These are phyloP conservation scores for Drosophila nasuta DNA, from an alignment of 1,140 invertebrate genomes.

Conservation along the genomic window DNA sequence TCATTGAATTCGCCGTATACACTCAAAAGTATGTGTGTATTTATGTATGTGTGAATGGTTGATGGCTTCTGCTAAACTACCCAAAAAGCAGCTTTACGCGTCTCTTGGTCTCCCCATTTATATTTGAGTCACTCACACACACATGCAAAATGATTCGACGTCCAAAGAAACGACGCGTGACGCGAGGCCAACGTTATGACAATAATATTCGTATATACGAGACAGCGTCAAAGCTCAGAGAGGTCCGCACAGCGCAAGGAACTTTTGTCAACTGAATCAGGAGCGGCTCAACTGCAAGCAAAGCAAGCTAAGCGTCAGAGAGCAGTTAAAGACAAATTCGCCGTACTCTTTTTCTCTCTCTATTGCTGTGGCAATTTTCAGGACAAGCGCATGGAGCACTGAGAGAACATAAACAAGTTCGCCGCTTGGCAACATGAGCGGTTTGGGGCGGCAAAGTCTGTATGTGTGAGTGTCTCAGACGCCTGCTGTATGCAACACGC, in stretches of 20 bases:
- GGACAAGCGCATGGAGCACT: conserved; percentile 40
- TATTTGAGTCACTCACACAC: conserved; percentile 26
- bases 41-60: conserved; percentile 36
- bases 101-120: conserved; percentile 43
- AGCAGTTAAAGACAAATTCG: not conserved
- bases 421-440: conserved; percentile 18
- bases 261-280: conserved; percentile 73
- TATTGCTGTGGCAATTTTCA: conserved; percentile 23
- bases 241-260: conserved; percentile 67
- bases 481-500: conserved; percentile 72
- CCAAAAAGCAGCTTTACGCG: conserved; percentile 52
- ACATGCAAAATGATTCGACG: conserved; percentile 30
- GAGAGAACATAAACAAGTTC: conserved; percentile 38
- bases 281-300: conserved; percentile 44
- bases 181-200: conserved; percentile 52
- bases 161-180: conserved; percentile 68
- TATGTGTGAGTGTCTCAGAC: conserved; percentile 16
- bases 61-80: conserved; percentile 40
- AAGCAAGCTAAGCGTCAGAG: conserved; percentile 28
- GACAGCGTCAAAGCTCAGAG: conserved; percentile 23
- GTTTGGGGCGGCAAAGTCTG: conserved; percentile 5
- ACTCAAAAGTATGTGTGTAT: conserved; percentile 51
- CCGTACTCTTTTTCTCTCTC: conserved; percentile 1
- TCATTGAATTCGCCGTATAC: conserved; percentile 78
- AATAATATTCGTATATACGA: conserved; percentile 21